phyloP scores from a whole-genome alignment of 2,797 vertebrate species.

The Malacoraja senta region DNA sequence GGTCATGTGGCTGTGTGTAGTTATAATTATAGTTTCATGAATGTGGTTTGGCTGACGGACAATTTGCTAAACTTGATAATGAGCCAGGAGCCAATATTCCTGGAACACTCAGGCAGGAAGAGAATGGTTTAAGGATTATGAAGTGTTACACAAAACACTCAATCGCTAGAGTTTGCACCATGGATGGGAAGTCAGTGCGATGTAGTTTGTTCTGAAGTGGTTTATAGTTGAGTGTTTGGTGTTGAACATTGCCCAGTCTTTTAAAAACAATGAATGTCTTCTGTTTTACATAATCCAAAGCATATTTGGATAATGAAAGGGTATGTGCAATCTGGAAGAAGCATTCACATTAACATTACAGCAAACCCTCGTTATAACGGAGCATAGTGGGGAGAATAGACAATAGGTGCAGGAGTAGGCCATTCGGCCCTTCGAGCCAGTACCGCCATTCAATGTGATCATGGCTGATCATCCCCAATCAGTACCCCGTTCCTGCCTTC shows the following conservation, averaged over 20 bases:
- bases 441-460: too few relatives aligned
- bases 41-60: not conserved
- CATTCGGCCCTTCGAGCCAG: too few relatives aligned
- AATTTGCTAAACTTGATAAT: not conserved
- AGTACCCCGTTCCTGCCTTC: too few relatives aligned
- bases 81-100: not conserved
- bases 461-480: too few relatives aligned
- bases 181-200: not conserved
- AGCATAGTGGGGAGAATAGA: too few relatives aligned
- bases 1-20: not conserved
- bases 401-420: too few relatives aligned
- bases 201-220: not conserved
- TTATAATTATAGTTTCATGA: not conserved
- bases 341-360: not conserved
- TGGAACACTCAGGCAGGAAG: not conserved
- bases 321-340: not conserved
- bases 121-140: not conserved
- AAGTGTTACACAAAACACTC: not conserved
- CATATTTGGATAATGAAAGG: not conserved
- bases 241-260: not conserved
- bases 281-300: not conserved
- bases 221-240: not conserved
- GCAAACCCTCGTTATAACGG: too few relatives aligned
- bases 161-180: not conserved
- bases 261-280: not conserved